phyloP scores from a whole-genome alignment of 23 tunicate genomes.

The Trididemnum clinides region DNA sequence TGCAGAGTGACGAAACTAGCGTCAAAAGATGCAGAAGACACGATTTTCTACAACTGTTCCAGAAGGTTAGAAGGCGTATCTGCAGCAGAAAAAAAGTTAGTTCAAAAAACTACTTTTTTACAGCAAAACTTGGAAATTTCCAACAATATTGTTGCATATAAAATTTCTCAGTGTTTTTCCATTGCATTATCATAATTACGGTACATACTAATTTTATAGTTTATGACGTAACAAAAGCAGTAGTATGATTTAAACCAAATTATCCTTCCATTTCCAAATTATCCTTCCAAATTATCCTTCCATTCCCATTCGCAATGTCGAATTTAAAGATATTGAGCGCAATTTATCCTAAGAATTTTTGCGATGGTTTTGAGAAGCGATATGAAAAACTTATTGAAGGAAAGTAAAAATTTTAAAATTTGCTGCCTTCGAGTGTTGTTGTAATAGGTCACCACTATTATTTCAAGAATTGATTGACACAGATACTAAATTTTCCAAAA shows the following conservation, averaged over 20 bases:
- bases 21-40: neutral
- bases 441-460: neutral
- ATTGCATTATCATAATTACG: too few relatives aligned
- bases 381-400: neutral
- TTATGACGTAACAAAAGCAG: neutral
- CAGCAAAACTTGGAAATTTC: neutral
- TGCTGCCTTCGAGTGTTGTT: neutral
- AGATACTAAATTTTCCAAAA: neutral
- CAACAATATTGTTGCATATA: neutral
- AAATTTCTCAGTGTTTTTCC: neutral
- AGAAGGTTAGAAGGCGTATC: neutral
- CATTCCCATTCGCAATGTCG: too few relatives aligned
- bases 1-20: neutral
- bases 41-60: neutral
- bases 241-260: too few relatives aligned
- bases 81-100: conserved; percentile 9
- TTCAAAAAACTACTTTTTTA: neutral
- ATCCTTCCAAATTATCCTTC: too few relatives aligned
- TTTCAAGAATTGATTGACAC: neutral
- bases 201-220: neutral
- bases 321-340: too few relatives aligned
- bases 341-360: too few relatives aligned
- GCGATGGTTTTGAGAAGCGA: neutral
- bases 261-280: too few relatives aligned
- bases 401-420: neutral